Evolutionary conservation across 2,113 vertebrate species (phyloP), one percentile per base, ranked within the genome.

Genomic region (Phrynocephalus versicolor): DNA sequence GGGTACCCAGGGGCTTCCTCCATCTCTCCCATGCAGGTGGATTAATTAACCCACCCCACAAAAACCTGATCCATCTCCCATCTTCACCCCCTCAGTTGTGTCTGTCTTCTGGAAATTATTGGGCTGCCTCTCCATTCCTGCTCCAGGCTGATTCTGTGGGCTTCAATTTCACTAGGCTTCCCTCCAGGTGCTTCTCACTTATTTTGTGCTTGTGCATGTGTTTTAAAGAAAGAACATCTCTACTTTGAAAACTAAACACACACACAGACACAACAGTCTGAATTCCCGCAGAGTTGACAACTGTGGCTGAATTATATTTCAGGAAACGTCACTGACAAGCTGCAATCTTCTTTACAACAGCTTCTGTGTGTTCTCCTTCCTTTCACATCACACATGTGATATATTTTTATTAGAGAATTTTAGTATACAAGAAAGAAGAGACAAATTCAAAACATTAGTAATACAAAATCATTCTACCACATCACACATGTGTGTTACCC

Each of bases 171-270:
- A 37, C 2, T 7, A 8, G 2, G 1, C 87, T 77, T 35, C 19
- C 39, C 39, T 45, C 1, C 0, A 0, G 0, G 0, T 1, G 0
- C 70, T 37, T 23, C 30, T 41, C 3, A 60, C 7, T 83, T 76
- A 51, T 74, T 39, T 6, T 0, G 7, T 0, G n/a, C n/a, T n/a
- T n/a, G 2, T 3, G 37, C 33, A 41, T 45, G 6, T 35, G 57
- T 25, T 15, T 58, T 72, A 6, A 10, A 76, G 60, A 33, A 58
- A 41, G 21, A 58, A 13, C 27, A 9, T n/a, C 19, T 23, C 23
- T 41, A 1, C n/a, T 39, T 30, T 60, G 3, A 65, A 25, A 65
- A 25, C 3, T 6, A 60, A 15, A 60, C 57, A 58, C 57, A 58
- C 57, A 58, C 57, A 58, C 79, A 30, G 23, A 51, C 0, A 0